Percentiles rank a stretch among this genome's conserved stretches.
Conservation (phyloP, 2,888 invertebrate genomes). For the Eurytoma adleriae region DNA sequence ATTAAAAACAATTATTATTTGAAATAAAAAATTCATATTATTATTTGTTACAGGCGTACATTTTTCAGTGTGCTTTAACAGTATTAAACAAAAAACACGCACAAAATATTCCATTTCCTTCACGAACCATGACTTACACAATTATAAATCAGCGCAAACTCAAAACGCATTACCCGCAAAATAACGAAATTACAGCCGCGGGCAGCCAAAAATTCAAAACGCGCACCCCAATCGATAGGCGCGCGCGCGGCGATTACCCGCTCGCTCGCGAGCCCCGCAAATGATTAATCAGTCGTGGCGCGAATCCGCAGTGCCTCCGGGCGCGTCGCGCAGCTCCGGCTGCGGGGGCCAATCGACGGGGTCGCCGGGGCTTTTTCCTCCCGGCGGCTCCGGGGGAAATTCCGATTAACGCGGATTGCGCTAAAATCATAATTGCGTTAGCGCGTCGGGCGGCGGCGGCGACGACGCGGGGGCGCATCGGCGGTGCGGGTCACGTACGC, state of each 20-base stretch:
- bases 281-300: constrained; percentile 13
- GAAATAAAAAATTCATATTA: no score
- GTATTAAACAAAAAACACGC: no score
- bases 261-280: not conserved
- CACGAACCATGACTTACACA: no score
- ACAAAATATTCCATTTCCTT: no score
- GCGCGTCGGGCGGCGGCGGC: not conserved
- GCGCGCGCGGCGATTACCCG: constrained; percentile 12
- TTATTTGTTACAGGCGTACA: no score
- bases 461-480: not conserved
- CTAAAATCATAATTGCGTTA: constrained; percentile 56
- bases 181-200: no score
- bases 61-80: no score
- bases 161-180: no score
- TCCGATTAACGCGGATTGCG: constrained; percentile 52
- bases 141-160: no score
- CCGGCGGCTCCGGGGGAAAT: constrained; percentile 15
- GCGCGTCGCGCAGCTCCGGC: no score
- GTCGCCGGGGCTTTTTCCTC: constrained; percentile 16
- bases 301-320: not conserved
- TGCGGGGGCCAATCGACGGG: not conserved
- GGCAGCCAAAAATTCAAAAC: constrained; percentile 23
- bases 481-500: constrained; percentile 48
- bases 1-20: no score
- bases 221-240: constrained; percentile 36